Base-by-base conservation (phyloP, 1,140 invertebrate genomes). In the Trachymyrmex cornetzi region DNA sequence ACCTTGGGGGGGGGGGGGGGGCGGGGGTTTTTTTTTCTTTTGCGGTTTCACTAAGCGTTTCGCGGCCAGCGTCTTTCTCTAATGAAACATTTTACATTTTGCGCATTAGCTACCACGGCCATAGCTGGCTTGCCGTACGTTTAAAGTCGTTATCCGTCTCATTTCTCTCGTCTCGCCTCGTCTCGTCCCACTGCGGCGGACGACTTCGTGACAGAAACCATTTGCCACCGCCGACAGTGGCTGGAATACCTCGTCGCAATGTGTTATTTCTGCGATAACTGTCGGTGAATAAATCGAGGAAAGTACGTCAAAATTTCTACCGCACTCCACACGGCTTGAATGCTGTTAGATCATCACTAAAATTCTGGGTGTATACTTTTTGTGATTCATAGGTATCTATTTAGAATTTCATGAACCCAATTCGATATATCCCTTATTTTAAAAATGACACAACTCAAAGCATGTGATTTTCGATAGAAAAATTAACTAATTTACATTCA, bases 71-170 rank as follows among this genome's bases (percentile, higher is more conserved):
- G 59, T 59, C 77, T 48, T 66, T 86, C 57, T 53, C 38, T 59
- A 80, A 74, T 74, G 67, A 88, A 74, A 88, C 59, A 86, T 86
- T 88, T 86, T 66, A 86, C 74, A 85, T 79, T 69, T 85, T 22
- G 30, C 59, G 48, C 74, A 64, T 84, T 84, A 84, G 14, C 80
- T 38, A 50, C 48, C 48, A 16, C 48, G 12, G 34, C 50, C 63
- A n/a, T 24, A 50, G 16, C 55, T 44, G 34, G 38, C 12, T 82
- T 59, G 6, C 14, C 24, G 53, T 74, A 82, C 69, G 80, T 74
- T 74, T 75, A 74, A 63, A 75, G 38, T 84, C 80, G 71, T 84
- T 84, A 75, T 75, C 30, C 80, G 69, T 84, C 69, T 84, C 69
- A 24, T 72, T 81, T 81, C 79, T 81, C 79, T 81, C 79, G 27